phyloP scores from a whole-genome alignment of 23 tunicate genomes.

The Trididemnum nubilum region DNA sequence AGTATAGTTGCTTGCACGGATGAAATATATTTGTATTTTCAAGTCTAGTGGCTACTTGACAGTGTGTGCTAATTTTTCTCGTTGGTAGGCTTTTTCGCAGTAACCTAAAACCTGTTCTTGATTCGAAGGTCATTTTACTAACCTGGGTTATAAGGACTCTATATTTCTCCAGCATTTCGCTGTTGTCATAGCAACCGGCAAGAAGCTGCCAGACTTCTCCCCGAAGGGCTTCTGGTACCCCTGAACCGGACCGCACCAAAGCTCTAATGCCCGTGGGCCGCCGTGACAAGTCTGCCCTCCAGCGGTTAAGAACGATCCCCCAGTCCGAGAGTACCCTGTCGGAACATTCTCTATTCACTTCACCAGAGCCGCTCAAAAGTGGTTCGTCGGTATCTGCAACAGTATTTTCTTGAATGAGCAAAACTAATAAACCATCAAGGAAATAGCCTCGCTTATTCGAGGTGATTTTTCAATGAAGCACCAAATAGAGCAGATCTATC shows the following conservation, averaged over 20 bases:
- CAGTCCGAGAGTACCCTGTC: conserved; percentile 71
- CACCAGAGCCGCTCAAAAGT: conserved; percentile 81
- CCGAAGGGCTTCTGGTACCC: conserved; percentile 84
- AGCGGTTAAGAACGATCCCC: conserved; percentile 65
- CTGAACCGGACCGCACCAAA: conserved; percentile 54
- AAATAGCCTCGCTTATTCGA: no score
- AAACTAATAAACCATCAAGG: no score
- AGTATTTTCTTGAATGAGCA: no score
- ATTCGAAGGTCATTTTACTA: no score
- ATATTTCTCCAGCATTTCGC: conserved; percentile 71
- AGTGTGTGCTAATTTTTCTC: no score
- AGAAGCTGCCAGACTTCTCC: conserved; percentile 95
- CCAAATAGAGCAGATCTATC: no score
- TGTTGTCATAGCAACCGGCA: conserved; percentile 85
- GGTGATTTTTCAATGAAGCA: no score
- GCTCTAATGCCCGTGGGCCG: conserved; percentile 69
- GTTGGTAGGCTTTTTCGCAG: no score
- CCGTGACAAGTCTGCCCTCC: conserved; percentile 65
- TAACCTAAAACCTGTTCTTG: no score
- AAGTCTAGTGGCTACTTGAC: no score
- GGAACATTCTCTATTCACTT: conserved; percentile 72
- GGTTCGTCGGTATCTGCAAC: conserved; percentile 87
- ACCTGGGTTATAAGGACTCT: conserved; percentile 74
- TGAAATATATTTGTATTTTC: no score
- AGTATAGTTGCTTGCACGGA: no score